Evolutionary conservation across 2,113 vertebrate genomes (phyloP), one percentile per base, ranked within the genome.

Genomic region (Brienomyrus brachyistius): DNA sequence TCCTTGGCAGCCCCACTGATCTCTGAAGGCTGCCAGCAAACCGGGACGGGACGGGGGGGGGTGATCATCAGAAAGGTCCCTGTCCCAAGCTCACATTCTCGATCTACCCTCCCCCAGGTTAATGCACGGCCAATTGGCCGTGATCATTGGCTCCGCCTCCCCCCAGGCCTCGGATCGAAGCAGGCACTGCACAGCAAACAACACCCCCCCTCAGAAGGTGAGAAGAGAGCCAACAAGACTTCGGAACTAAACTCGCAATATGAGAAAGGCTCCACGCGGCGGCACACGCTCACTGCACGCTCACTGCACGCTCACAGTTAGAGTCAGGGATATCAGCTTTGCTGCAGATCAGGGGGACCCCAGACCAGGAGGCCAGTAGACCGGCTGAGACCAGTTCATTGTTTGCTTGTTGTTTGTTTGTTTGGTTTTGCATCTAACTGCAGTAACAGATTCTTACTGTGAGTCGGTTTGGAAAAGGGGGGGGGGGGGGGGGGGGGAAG

Each of bases 281-380:
- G n/a, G n/a, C n/a, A n/a, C n/a, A n/a, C 50, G 35, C 23, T 40
- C 47, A 74, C 23, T 52, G 27, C 17, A 40, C 50, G 35, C 23
- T 40, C 47, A 74, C 23, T 52, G 27, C 17, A 40, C 27, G 51
- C 15, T 45, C 74, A 66, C 74, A 11, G 70, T 21, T 82, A 19
- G 11, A 54, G 35, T 52, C 88, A 74, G 50, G 74, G 70, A 83
- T 54, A 51, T 80, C 62, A 77, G 88, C 15, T 87, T 87, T 56
- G 48, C 27, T 54, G 85, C 85, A 35, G 85, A 54, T 48, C 51
- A 19, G 84, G 15, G 5, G 4, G 51, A 23, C 7, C 21, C 84
- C 48, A 86, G 45, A 48, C 48, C 84, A 13, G 21, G 84, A 66
- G 23, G 62, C n/a, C 62, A 27, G 62, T 11, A 27, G 62, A 27